Percentiles rank a stretch among this genome's conserved stretches.
These are phyloP conservation scores for Limnothrissa miodon DNA, from an alignment of 2,113 vertebrate species.

Conservation along the genomic window DNA sequence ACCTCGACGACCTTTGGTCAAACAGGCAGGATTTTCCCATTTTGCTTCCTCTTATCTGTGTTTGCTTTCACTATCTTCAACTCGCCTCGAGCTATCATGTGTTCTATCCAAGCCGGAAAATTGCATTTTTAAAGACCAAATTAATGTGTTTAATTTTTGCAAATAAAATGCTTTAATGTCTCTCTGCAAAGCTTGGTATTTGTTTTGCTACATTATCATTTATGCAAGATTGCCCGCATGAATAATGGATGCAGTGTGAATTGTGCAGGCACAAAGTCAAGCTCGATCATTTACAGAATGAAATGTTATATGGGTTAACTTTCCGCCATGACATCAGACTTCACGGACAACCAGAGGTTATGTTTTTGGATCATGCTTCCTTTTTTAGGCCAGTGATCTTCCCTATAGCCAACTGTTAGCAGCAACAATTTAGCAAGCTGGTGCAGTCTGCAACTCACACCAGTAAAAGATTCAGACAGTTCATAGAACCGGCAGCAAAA, in stretches of 20 bases:
- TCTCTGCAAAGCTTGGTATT: background rate
- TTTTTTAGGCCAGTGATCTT: background rate
- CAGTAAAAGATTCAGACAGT: too few species aligned
- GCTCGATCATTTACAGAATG: slow-evolving; percentile 18
- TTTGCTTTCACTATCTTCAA: slow-evolving; percentile 12
- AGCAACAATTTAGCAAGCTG: too few species aligned
- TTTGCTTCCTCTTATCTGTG: background rate
- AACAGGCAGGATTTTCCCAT: background rate
- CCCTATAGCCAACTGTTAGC: too few species aligned
- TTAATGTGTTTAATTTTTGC: background rate
- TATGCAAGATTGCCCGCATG: slow-evolving; percentile 8
- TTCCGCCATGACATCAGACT: background rate
- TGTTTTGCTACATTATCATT: slow-evolving; percentile 6
- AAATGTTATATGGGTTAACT: slow-evolving; percentile 17
- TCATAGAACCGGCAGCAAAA: too few species aligned
- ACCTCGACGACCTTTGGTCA: slow-evolving; percentile 10
- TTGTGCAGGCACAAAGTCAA: background rate
- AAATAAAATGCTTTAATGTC: background rate
- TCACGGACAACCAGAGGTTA: background rate
- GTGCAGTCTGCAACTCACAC: too few species aligned
- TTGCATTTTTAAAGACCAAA: background rate
- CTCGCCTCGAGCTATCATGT: background rate
- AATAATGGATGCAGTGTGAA: slow-evolving; percentile 1
- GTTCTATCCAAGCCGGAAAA: background rate
- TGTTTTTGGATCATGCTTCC: background rate